These are phyloP conservation scores for Malurus cyaneus DNA, from an alignment of 2,113 vertebrate species.

Conservation along the genomic window DNA sequence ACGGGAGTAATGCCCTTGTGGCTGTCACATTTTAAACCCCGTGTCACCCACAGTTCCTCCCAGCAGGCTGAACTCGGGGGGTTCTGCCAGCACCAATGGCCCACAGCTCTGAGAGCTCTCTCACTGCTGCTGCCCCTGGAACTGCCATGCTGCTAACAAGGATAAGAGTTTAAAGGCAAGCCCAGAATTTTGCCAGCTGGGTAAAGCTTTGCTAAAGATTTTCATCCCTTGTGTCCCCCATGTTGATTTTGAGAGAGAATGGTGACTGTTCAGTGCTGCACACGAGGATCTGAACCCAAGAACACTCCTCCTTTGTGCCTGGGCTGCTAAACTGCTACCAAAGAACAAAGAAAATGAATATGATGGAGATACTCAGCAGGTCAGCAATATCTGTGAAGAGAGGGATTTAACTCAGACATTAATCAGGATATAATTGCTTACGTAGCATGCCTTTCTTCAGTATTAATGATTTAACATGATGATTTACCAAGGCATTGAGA, in stretches of 20 bases:
- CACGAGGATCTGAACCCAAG: neutral
- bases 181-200: neutral
- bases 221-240: neutral
- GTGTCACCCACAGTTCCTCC: neutral
- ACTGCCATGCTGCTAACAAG: neutral
- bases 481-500: conserved; percentile 51
- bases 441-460: conserved; percentile 50
- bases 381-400: conserved; percentile 40
- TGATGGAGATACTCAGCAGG: conserved; percentile 18
- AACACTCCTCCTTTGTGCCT: neutral
- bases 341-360: conserved; percentile 48
- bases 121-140: neutral
- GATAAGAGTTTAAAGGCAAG: neutral
- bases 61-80: neutral
- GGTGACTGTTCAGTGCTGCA: neutral
- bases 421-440: conserved; percentile 65
- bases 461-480: conserved; percentile 45
- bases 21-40: neutral
- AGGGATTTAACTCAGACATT: conserved; percentile 42
- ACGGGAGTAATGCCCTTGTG: fast-evolving
- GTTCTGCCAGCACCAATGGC: neutral
- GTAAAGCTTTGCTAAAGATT: neutral
- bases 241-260: neutral
- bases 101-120: neutral
- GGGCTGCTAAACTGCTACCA: neutral